Base-by-base conservation (phyloP, 2,113 vertebrate genomes). In the Tamias sibiricus region DNA sequence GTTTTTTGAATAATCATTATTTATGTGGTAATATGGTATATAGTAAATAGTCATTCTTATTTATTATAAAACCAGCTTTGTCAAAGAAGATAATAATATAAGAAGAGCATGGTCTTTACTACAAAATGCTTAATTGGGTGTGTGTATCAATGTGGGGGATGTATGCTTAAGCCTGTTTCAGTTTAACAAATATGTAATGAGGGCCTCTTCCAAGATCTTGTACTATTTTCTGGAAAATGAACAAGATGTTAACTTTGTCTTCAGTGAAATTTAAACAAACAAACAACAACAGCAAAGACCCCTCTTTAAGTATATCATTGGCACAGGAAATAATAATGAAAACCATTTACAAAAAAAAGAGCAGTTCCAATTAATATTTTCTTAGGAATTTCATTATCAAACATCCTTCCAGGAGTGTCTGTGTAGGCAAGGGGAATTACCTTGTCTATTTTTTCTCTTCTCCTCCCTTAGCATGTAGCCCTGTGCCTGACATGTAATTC, bases 1-100 rank as follows among this genome's bases (percentile, higher is more conserved):
- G 26, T 68, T 69, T 44, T 96, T 77, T 93, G 5, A 57, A 86
- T 93, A 89, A 66, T 92, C 69, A 86, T 79, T 96, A 62, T 77
- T 95, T 95, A 91, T 62, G 9, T 62, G 24, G 26, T 20, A 72
- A 4, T 87, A 47, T 79, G 22, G 44, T 52, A 4, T 80, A 26
- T 16, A 8, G 32, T 62, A 49, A 87, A 82, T 84, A 57, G 14
- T 88, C n/a, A 44, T 3, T 77, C 59, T 62, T 90, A 44, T 82
- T 90, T 95, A 76, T 72, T 86, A 40, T 24, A 83, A 13, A 28
- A 28, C 44, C 76, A 79, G 59, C n/a, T 87, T 85, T 71, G 22
- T 74, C 47, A 57, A 85, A 83, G 76, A 49, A 6, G 37, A 79
- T 74, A 57, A 54, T 62, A 75, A 28, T 6, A 24, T 87, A 75